A percentile compares a stretch with the other conserved stretches of the same genome.
Conservation (phyloP, 2,113 vertebrate genomes). For the Nothoprocta pentlandii region DNA sequence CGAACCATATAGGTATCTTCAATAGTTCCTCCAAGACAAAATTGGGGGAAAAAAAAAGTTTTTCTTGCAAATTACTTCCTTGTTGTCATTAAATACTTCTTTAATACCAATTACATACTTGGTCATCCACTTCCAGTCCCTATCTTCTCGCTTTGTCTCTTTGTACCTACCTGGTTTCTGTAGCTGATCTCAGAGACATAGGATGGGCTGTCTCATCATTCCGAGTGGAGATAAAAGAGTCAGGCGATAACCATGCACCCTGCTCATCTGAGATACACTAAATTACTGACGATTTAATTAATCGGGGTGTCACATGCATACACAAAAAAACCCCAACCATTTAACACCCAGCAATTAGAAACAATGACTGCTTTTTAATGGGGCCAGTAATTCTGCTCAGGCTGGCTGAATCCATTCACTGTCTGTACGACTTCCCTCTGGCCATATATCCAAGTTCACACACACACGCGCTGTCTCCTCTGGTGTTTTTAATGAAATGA, state of each 20-base stretch:
- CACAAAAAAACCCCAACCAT: not conserved
- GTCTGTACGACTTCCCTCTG: not conserved
- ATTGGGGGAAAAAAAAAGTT: fast-evolving
- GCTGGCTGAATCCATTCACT: not conserved
- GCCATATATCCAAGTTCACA: not conserved
- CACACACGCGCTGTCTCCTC: not conserved
- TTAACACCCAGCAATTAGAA: not conserved
- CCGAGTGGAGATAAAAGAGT: not conserved
- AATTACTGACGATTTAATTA: not conserved
- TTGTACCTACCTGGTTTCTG: fast-evolving
- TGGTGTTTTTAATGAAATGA: not conserved
- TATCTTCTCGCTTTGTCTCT: not conserved
- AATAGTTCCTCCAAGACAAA: not conserved
- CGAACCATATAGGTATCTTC: not conserved
- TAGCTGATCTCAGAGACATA: not conserved
- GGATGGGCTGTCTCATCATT: not conserved
- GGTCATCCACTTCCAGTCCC: not conserved
- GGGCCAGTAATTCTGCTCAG: not conserved
- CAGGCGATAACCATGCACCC: not conserved
- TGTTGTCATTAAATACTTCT: not conserved
- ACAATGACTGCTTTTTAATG: constrained; percentile 28
- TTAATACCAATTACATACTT: not conserved
- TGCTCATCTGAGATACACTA: not conserved
- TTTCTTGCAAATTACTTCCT: not conserved
- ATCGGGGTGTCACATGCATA: not conserved